These are phyloP conservation scores for Saccostrea glomerata DNA, from an alignment of 1,140 invertebrate species.

Conservation along the genomic window DNA sequence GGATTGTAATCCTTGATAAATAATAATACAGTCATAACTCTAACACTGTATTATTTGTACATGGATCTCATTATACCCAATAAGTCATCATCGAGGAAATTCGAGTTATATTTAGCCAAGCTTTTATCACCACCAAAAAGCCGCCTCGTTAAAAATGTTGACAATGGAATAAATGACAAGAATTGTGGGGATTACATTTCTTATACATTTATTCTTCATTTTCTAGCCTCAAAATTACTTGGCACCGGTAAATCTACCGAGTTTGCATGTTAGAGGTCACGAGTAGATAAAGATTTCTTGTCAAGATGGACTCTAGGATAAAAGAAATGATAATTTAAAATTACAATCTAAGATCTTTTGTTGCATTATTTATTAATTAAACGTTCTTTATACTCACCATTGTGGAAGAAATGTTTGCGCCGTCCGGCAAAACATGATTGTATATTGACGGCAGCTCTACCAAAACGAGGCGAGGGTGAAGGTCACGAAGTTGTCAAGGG, in stretches of 20 bases:
- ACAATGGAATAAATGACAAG: too few species aligned
- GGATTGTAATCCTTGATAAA: neutral
- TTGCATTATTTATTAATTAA: neutral
- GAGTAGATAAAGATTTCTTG: neutral
- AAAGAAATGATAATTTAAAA: neutral
- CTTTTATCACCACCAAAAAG: neutral
- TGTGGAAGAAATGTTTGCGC: slow-evolving; percentile 62
- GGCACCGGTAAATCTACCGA: neutral
- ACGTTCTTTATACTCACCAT: slow-evolving; percentile 60
- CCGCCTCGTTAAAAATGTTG: too few species aligned
- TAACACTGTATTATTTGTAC: neutral
- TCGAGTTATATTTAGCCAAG: neutral
- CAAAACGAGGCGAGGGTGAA: slow-evolving; percentile 59
- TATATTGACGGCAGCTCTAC: slow-evolving; percentile 54
- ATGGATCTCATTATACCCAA: neutral
- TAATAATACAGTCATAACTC: neutral
- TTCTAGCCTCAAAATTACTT: neutral
- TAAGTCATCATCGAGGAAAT: neutral
- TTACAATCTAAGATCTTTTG: neutral
- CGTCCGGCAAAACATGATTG: slow-evolving; percentile 67
- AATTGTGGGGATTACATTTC: too few species aligned
- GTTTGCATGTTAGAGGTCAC: slow-evolving; percentile 23
- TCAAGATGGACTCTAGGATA: neutral
- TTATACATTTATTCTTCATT: too few species aligned
- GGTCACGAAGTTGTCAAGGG: slow-evolving; percentile 2